phyloP scores from a whole-genome alignment of 2,797 vertebrate species.

The Mus caroli region DNA sequence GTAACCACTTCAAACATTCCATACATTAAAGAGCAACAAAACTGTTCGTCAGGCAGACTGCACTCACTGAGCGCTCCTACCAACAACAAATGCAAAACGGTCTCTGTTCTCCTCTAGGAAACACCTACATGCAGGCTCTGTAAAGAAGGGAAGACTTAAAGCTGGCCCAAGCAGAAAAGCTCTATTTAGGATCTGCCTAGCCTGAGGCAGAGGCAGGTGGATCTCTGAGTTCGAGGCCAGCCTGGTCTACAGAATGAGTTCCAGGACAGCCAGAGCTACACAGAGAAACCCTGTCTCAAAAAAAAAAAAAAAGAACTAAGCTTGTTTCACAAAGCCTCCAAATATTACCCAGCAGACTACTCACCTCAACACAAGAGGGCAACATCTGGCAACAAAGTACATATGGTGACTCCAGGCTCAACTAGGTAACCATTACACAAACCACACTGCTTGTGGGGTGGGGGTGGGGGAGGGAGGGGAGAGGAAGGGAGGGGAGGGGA shows the following conservation, averaged over 20 bases:
- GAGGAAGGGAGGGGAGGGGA: too few species aligned
- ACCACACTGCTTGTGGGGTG: not conserved
- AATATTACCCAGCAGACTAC: slow-evolving; percentile 14
- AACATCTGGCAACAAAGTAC: slow-evolving; percentile 9
- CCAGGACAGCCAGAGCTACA: too few species aligned
- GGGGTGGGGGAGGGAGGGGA: not conserved
- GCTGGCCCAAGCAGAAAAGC: not conserved
- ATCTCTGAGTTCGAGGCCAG: too few species aligned
- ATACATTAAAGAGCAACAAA: not conserved
- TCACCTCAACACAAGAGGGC: slow-evolving; percentile 55
- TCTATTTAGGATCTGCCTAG: slow-evolving; percentile 15
- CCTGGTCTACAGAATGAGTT: too few species aligned
- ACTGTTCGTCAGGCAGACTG: slow-evolving; percentile 29
- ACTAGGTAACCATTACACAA: slow-evolving; percentile 37
- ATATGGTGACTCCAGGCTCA: slow-evolving; percentile 19
- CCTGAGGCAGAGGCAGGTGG: not conserved
- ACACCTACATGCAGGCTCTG: not conserved
- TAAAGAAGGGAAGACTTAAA: slow-evolving; percentile 52
- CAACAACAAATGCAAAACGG: slow-evolving; percentile 47
- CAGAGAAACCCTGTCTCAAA: too few species aligned
- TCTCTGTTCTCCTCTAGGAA: slow-evolving; percentile 64
- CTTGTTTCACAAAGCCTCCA: not conserved
- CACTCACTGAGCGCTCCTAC: slow-evolving; percentile 27
- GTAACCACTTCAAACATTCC: slow-evolving; percentile 41
- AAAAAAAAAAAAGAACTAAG: not conserved